These are phyloP conservation scores for Percopsis omiscomaycus DNA, from an alignment of 2,797 vertebrate species.

Conservation along the genomic window DNA sequence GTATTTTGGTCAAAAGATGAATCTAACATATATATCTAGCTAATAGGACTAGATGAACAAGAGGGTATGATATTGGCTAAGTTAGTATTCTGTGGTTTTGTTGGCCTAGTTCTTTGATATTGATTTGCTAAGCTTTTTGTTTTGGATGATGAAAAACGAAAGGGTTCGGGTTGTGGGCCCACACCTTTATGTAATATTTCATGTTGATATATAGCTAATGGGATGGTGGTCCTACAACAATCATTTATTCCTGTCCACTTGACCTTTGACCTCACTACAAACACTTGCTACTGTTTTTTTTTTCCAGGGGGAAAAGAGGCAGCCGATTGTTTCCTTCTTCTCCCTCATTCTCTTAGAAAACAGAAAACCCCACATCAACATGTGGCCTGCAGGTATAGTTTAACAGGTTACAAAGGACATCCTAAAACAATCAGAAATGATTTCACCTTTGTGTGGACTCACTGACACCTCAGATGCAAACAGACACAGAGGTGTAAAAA, in stretches of 20 bases:
- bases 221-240: no score
- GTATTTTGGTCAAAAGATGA: no score
- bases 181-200: no score
- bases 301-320: conserved; percentile 3
- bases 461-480: conserved; percentile 29
- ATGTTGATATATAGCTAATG: no score
- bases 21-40: no score
- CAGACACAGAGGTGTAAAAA: conserved; percentile 24
- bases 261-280: conserved; percentile 7
- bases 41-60: neutral
- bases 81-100: neutral
- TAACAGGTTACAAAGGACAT: neutral
- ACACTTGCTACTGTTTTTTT: neutral
- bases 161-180: no score
- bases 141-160: neutral
- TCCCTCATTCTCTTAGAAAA: conserved; percentile 15
- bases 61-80: neutral
- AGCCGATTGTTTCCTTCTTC: conserved; percentile 6
- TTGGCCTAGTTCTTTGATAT: neutral
- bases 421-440: conserved; percentile 11
- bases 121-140: neutral
- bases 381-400: neutral
- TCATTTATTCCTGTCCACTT: no score
- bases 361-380: conserved; percentile 5
- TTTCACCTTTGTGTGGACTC: conserved; percentile 43